phyloP scores from a whole-genome alignment of 2,888 invertebrate species.

The Heterodera filipjevi region DNA sequence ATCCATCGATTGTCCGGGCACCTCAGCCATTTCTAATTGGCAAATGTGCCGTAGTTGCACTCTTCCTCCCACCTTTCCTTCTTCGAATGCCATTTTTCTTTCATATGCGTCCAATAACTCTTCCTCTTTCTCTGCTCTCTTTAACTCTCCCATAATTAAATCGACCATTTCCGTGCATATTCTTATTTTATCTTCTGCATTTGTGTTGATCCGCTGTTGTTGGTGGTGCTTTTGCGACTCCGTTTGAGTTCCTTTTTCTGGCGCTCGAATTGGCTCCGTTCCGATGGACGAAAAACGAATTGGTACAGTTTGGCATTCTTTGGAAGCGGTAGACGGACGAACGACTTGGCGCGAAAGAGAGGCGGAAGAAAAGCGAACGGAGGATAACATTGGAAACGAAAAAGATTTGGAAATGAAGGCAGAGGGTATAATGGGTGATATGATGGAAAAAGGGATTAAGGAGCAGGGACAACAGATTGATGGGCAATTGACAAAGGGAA shows the following conservation, averaged over 20 bases:
- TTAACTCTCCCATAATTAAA: constrained; percentile 10
- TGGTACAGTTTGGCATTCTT: background rate
- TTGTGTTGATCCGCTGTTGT: background rate
- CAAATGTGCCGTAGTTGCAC: constrained; percentile 7
- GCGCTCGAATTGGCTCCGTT: constrained; percentile 15
- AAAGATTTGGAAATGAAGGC: no score
- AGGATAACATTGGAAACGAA: background rate
- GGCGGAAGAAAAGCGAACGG: constrained; percentile 6
- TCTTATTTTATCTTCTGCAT: background rate
- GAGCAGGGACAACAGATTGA: no score
- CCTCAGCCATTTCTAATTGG: constrained; percentile 17
- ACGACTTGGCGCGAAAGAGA: background rate
- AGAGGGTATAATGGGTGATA: no score
- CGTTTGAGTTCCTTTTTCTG: constrained; percentile 21
- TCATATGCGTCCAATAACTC: background rate
- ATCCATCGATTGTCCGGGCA: background rate
- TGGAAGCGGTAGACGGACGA: background rate
- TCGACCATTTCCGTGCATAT: constrained; percentile 13
- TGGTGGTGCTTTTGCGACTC: no score
- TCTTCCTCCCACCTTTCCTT: background rate
- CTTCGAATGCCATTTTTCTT: background rate
- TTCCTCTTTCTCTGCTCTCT: background rate
- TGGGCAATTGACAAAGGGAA: no score
- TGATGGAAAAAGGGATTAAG: no score
- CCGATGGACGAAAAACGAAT: background rate